Evolutionary conservation across 1,140 invertebrate species (phyloP), one percentile per base, ranked within the genome.

Genomic region (Drosophila melanica): DNA sequence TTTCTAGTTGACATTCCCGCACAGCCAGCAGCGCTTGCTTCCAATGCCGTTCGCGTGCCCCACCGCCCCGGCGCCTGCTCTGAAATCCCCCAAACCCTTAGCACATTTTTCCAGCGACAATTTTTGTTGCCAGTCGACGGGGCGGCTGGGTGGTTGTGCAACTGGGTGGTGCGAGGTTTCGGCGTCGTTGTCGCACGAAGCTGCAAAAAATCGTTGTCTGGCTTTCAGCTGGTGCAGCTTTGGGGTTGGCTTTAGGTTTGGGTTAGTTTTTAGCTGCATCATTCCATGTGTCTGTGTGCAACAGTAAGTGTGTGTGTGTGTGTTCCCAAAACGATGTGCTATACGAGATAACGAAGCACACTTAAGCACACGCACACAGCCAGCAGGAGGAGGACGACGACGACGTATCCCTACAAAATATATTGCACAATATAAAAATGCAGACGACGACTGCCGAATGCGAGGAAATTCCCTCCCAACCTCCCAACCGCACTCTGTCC

Each of bases 361-460:
- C 85, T 89, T 90, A 89, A 77, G 71, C 85, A 59, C 77, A 80
- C 85, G 67, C 81, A 80, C 73, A 84, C 79, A 59, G 16, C 39
- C n/a, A 67, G 10, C 44, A 27, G 51, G 33, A 30, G 4, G 41
- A 53, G 14, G 51, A 47, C 20, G 42, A 44, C 37, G 60, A 60
- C 55, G 55, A 57, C 57, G 65, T 74, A 66, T 89, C 79, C 79
- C 84, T 84, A 89, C 84, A 79, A 89, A 89, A 84, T 89, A 82
- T 86, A 86, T 86, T 87, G 79, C 84, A 89, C 84, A 87, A 89
- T 87, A 87, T 87, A 87, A 87, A 87, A 87, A 87, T 87, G 84
- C 84, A 89, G 82, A 87, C 82, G 76, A 87, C 72, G 77, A 77
- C 68, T 89, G 84, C 84, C 84, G 84, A 87, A 84, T 84, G 84